Evolutionary conservation across 2,113 vertebrate species (phyloP), one percentile per base, ranked within the genome.

Genomic region (Marcusenius ussheri): DNA sequence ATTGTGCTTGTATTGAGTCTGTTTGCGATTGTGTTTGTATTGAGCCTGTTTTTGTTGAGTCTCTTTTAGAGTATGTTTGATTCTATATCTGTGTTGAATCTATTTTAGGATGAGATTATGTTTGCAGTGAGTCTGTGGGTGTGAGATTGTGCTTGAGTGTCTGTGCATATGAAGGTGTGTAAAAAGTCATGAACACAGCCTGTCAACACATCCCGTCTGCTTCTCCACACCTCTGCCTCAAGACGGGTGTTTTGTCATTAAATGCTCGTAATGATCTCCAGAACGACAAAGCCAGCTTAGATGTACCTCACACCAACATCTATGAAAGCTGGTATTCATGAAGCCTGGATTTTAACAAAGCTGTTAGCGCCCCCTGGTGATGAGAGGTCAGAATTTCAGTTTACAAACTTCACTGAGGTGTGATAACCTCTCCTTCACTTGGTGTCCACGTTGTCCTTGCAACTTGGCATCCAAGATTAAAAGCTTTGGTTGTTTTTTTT

Each of bases 321-420:
- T 35, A 15, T 31, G 49, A 47, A 87, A 87, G 49, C 24, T 21
- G 19, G 45, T 88, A 21, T 88, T 47, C 5, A 19, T 89, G 70
- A 19, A 56, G 46, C 31, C n/a, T 35, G 31, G 31, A 15, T 35
- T 27, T 51, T 56, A 35, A 11, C 47, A 84, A 62, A 45, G 39
- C 77, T 13, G 9, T 80, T 80, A 91, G 91, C 91, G 27, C 93
- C 94, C 88, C 89, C 92, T n/a, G 91, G 93, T 93, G 95, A 93
- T 31, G 87, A 84, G 19, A 88, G 86, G 56, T 10, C 3, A 24
- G 31, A 87, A 42, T 42, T 80, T 42, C 35, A 80, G 74, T 80
- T 80, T 46, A 24, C 3, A n/a, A 84, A 51, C 50, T 17, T 50
- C 9, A 21, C 5, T 42, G 74, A 80, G 31, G 35, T 80, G 74